Evolutionary conservation across 2,113 vertebrate species (phyloP).

Genomic region (Aptenodytes patagonicus): DNA sequence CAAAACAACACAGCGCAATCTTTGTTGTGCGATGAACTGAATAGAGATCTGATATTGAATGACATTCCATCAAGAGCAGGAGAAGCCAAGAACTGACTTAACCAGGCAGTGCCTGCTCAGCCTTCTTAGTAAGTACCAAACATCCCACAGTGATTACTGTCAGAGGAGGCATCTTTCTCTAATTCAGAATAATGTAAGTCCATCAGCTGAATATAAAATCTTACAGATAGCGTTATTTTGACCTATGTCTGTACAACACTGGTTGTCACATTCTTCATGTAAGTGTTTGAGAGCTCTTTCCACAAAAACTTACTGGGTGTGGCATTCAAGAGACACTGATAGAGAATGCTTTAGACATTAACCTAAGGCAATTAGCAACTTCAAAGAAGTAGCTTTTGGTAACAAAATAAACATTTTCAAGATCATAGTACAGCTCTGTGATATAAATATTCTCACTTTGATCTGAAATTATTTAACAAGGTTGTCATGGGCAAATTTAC

Average conservation of each 20-base stretch:
- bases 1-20: neutral
- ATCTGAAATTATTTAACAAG: neutral
- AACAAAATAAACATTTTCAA: neutral
- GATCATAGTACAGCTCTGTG: neutral
- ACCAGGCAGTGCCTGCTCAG: neutral
- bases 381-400: neutral
- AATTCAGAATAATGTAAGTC: neutral
- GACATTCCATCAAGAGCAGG: conserved; percentile 17
- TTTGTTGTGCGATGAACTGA: conserved; percentile 41
- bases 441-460: neutral
- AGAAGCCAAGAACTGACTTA: neutral
- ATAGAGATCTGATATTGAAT: conserved; percentile 17
- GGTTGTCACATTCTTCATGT: neutral
- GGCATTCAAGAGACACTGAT: neutral
- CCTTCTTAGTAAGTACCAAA: neutral
- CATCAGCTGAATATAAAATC: neutral
- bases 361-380: neutral
- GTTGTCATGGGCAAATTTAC: neutral
- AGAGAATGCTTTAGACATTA: neutral
- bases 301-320: neutral
- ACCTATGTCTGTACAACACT: neutral
- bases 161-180: neutral
- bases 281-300: neutral
- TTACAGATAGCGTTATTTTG: neutral
- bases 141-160: neutral